Evolutionary conservation across 2,797 vertebrate species (phyloP), one percentile per base, ranked within the genome.

Genomic region (Erpetoichthys calabaricus): DNA sequence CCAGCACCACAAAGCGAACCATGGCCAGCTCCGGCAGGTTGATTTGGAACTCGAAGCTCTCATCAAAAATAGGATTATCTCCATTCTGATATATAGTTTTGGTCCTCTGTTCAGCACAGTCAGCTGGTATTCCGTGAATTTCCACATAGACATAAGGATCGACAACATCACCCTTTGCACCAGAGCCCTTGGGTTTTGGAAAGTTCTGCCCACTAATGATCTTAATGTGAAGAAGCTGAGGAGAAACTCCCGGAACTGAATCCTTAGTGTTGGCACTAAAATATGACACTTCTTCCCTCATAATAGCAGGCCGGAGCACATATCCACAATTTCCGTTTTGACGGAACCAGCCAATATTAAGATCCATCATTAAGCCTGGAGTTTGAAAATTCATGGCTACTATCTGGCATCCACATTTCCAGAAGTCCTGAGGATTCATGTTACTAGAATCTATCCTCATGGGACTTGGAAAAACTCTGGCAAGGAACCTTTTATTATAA

Each of bases 381-480:
- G 95, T 99, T 64, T 99, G 96, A 68, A 94, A 99, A 82, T 99
- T 99, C 95, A 99, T 98, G 44, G 94, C 91, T 60, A 99, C 96
- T 45, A 98, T 93, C 66, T 99, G 96, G 75, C 96, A 99, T 51
- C 96, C 96, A 25, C 94, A 99, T 64, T 99, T 99, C 96, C 96
- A 98, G 67, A 95, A 98, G 67, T 98, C 96, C 73, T 98, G 94
- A 51, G 94, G 96, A 69, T 98, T 99, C 93, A 98, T 97, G 75
- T 98, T 99, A 73, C 94, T 98, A 0, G 96, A 98, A 75, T 99
- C 94, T 8, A 98, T 98, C 65, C 96, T 81, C 96, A 99, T 99
- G 0, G 94, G 96, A 63, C 91, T 99, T 1, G 96, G 96, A 58
- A 97, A 98, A 62, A 99, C 87, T 7, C 94, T 79, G 0, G 93